Conservation (phyloP, 2,888 invertebrate genomes). For the Galeruca laticollis region DNA sequence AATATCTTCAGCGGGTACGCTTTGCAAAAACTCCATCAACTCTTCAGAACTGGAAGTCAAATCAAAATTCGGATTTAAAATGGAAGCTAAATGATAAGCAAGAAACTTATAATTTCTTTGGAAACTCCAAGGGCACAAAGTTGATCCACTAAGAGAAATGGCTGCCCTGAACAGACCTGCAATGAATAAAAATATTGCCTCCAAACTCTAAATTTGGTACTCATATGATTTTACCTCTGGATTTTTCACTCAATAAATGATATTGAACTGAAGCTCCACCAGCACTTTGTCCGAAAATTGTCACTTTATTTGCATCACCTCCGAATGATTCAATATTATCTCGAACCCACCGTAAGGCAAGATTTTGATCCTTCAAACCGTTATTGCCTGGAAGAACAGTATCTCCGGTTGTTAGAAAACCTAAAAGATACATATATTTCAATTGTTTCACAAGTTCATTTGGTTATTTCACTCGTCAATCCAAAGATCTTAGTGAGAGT, state of each 20-base stretch:
- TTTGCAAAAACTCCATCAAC: constrained; percentile 48
- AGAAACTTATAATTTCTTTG: constrained; percentile 54
- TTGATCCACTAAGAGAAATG: constrained; percentile 51
- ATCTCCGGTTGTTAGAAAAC: constrained; percentile 53
- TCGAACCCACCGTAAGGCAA: constrained; percentile 52
- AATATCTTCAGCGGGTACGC: constrained; percentile 41
- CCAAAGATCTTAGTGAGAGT: too few species aligned
- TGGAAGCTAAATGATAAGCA: constrained; percentile 53
- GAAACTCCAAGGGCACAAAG: constrained; percentile 49
- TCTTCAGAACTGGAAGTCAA: constrained; percentile 42
- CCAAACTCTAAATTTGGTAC: too few species aligned
- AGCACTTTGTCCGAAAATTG: constrained; percentile 53
- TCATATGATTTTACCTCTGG: constrained; percentile 44
- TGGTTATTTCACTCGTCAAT: too few species aligned
- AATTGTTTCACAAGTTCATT: not conserved
- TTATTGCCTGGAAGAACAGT: constrained; percentile 51
- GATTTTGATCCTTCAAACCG: constrained; percentile 53
- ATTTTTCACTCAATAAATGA: constrained; percentile 47
- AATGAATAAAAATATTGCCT: too few species aligned
- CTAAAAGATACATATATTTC: constrained; percentile 30
- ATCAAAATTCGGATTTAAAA: constrained; percentile 51
- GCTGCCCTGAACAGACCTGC: constrained; percentile 50
- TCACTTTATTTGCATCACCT: constrained; percentile 52
- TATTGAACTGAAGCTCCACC: constrained; percentile 50
- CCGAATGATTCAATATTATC: constrained; percentile 53